A percentile compares a stretch with the other conserved stretches of the same genome.
phyloP scores from a whole-genome alignment of 2,113 vertebrate species.

The Crocuta crocuta region DNA sequence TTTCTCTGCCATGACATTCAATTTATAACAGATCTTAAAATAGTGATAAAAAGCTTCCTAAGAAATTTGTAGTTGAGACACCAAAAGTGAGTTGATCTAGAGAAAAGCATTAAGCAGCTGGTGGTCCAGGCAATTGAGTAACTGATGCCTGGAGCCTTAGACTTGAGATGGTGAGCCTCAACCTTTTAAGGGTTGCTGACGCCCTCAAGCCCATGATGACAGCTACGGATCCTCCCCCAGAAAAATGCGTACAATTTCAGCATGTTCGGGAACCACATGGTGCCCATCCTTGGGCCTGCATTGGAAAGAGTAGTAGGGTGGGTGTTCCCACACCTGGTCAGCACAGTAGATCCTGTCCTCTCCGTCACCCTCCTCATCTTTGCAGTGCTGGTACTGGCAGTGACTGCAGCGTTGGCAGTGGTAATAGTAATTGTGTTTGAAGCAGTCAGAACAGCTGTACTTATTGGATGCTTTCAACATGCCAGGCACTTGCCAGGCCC shows the following conservation, averaged over 20 bases:
- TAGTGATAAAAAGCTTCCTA: background rate
- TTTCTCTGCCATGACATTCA: background rate
- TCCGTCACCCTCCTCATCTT: background rate
- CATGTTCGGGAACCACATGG: background rate
- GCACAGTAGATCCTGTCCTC: background rate
- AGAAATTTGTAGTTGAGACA: background rate
- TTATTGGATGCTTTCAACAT: background rate
- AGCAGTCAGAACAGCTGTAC: background rate
- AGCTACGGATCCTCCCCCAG: background rate
- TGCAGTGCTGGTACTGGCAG: background rate
- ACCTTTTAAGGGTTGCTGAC: too few relatives aligned
- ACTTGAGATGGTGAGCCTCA: background rate
- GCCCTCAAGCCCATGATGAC: background rate
- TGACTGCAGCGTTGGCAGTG: background rate
- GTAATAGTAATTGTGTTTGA: too few relatives aligned
- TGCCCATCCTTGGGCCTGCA: background rate
- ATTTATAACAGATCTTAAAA: slow-evolving; percentile 4
- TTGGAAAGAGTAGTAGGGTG: background rate
- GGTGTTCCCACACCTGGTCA: rapidly evolving
- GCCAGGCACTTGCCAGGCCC: background rate
- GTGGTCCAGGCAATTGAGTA: background rate
- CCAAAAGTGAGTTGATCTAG: background rate
- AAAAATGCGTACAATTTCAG: background rate
- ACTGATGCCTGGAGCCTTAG: background rate
- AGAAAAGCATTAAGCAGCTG: background rate